These are phyloP conservation scores for Andrena camellia DNA, from an alignment of 2,888 invertebrate genomes.

Conservation along the genomic window DNA sequence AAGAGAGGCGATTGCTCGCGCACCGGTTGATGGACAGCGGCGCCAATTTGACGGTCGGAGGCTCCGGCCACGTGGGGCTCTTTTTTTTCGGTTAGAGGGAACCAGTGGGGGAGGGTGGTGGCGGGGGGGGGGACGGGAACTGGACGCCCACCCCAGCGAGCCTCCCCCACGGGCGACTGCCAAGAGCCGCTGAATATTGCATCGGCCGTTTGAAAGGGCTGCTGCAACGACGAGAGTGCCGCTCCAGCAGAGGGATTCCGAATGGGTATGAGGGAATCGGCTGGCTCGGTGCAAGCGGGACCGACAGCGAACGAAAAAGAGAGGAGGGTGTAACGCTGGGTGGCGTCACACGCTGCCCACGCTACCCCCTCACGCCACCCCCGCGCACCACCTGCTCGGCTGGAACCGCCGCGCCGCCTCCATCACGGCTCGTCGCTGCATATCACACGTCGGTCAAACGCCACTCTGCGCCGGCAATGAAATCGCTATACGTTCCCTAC, in stretches of 20 bases:
- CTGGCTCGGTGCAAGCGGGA: conserved; percentile 51
- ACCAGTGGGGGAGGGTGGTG: not conserved
- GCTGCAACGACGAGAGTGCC: conserved; percentile 66
- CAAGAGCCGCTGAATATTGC: conserved; percentile 84
- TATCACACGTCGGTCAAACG: conserved; percentile 84
- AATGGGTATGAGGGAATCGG: conserved; percentile 58
- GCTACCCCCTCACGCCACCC: conserved; percentile 29
- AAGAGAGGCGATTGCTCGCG: conserved; percentile 68
- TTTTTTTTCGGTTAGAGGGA: conserved; percentile 65
- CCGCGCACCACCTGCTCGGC: conserved; percentile 66
- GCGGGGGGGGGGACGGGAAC: not conserved
- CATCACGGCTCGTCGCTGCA: conserved; percentile 77
- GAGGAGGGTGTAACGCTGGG: conserved; percentile 68
- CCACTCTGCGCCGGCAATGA: conserved; percentile 80
- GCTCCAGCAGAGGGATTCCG: conserved; percentile 54
- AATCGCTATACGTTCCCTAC: conserved; percentile 75
- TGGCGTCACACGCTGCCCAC: conserved; percentile 69
- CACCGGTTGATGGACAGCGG: conserved; percentile 85
- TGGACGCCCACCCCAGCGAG: conserved; percentile 49
- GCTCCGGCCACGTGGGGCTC: conserved; percentile 80
- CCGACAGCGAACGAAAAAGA: conserved; percentile 51
- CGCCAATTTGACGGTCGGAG: conserved; percentile 85
- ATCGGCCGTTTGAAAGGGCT: conserved; percentile 83
- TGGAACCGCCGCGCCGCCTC: conserved; percentile 64
- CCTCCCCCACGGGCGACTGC: conserved; percentile 69